These are phyloP conservation scores for Mesocricetus auratus DNA, from an alignment of 2,113 vertebrate genomes.

Conservation along the genomic window DNA sequence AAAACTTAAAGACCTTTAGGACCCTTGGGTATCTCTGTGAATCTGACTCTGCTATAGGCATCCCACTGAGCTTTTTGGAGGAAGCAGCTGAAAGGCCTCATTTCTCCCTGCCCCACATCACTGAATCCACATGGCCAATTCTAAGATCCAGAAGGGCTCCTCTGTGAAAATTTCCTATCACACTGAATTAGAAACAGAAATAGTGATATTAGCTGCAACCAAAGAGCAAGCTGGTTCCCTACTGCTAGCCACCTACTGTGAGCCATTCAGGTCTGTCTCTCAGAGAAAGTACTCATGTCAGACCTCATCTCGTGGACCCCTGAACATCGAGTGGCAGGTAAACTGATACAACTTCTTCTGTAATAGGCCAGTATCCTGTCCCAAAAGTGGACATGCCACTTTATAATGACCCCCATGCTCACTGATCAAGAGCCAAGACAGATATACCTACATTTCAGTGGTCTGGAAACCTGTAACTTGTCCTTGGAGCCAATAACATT, in stretches of 20 bases:
- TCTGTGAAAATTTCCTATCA: neutral
- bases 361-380: neutral
- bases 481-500: neutral
- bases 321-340: neutral
- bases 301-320: neutral
- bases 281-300: neutral
- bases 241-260: neutral
- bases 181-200: neutral
- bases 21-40: neutral
- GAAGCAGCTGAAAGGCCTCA: neutral
- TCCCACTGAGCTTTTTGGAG: neutral
- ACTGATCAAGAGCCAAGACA: neutral
- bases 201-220: neutral
- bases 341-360: neutral
- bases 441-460: neutral
- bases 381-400: fast-evolving
- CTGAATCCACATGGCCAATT: neutral
- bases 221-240: neutral
- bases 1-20: neutral
- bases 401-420: neutral
- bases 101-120: neutral
- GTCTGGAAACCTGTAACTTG: neutral
- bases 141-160: neutral
- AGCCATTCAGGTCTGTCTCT: neutral
- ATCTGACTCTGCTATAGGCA: neutral